Conservation (phyloP, 2,797 vertebrate species). For the Pipistrellus nathusii region DNA sequence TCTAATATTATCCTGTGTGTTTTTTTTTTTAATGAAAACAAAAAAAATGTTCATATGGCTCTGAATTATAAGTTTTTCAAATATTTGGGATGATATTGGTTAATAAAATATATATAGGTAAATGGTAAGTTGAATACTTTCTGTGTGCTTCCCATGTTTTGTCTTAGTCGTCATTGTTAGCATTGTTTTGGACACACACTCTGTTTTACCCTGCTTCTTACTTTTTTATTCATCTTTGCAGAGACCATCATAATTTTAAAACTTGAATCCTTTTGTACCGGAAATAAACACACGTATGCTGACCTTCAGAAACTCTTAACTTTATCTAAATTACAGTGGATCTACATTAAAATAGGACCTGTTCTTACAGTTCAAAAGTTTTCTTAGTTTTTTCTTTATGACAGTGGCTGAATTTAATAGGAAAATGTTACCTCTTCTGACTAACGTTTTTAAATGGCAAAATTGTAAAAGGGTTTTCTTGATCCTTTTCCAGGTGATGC, state of each 20-base stretch:
- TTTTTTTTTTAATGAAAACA: constrained; percentile 54
- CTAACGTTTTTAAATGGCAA: constrained; percentile 65
- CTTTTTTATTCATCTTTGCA: constrained; percentile 43
- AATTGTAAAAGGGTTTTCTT: constrained; percentile 63
- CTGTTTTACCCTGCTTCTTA: not conserved
- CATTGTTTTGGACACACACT: not conserved
- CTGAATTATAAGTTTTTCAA: constrained; percentile 29
- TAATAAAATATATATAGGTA: not conserved
- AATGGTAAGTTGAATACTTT: constrained; percentile 55
- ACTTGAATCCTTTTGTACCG: constrained; percentile 31
- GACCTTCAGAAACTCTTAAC: constrained; percentile 9
- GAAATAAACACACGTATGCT: constrained; percentile 3
- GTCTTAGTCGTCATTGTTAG: not conserved
- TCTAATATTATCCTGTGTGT: constrained; percentile 39
- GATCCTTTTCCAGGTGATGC: constrained; percentile 85
- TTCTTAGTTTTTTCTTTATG: not conserved
- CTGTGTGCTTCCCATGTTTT: not conserved
- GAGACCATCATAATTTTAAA: constrained; percentile 18
- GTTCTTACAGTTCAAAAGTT: constrained; percentile 2
- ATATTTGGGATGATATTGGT: not conserved
- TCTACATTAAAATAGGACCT: not conserved
- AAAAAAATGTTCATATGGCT: constrained; percentile 25
- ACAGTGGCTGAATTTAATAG: constrained; percentile 19
- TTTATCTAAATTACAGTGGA: not conserved
- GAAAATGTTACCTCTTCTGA: constrained; percentile 30